Evolutionary conservation across 2,113 vertebrate species (phyloP), one percentile per base, ranked within the genome.

Genomic region (Hystrix cristata): DNA sequence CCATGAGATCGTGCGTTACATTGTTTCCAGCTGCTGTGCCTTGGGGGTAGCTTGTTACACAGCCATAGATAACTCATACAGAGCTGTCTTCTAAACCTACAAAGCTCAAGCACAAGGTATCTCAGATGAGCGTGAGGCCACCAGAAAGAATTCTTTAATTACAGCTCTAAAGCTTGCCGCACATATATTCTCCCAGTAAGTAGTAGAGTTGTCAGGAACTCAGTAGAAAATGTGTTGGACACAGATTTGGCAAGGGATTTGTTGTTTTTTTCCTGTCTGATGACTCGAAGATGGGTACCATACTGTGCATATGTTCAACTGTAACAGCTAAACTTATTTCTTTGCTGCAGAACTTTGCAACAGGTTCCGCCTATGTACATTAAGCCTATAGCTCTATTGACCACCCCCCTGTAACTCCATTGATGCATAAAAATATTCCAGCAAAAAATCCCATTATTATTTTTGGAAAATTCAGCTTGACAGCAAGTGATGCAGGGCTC

Each of bases 221-320:
- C 97, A 95, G 78, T 97, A 91, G 94, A 97, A 97, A 98, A 97
- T 93, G 93, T 98, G 95, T 95, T 83, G 97, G 97, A 93, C 96
- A 79, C 65, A 76, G 94, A 94, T 94, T 98, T 98, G 98, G 95
- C 94, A 98, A 96, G 94, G 87, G 96, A 79, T 65, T 48, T 65
- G 86, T 96, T 98, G 57, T 88, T 98, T 92, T 95, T 76, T 86
- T 96, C 81, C 94, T 96, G 43, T 92, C 57, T 96, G 94, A 95
- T 95, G 88, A 97, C 94, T 98, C 98, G 94, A 97, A 98, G 84
- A 91, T 93, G 97, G 96, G 65, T 95, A 88, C 83, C 92, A 96
- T 96, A 83, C 94, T 96, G 90, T 97, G 76, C 97, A 95, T 97
- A 96, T 97, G 97, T 95, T 97, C 96, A 95, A 14, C 95, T 84